Conservation (phyloP, 2,888 invertebrate species). For the Sesamia inferens region DNA sequence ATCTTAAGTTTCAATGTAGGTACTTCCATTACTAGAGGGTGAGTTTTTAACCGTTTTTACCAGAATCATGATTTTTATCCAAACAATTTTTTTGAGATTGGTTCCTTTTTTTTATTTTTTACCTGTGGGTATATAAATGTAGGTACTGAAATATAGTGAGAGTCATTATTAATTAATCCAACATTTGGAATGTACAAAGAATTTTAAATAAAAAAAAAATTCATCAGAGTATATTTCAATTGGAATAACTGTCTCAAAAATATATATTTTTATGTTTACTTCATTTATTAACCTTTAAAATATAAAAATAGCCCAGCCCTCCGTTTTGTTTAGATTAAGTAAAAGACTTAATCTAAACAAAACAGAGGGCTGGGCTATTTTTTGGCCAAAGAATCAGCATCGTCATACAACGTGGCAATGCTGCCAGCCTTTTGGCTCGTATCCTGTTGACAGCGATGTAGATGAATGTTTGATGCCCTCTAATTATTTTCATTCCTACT, state of each 20-base stretch:
- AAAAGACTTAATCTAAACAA: neutral
- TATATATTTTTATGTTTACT: neutral
- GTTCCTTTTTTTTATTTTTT: neutral
- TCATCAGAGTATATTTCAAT: neutral
- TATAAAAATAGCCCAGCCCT: too few species aligned
- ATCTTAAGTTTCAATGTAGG: constrained; percentile 21
- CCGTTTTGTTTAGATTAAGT: too few species aligned
- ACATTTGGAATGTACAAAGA: neutral
- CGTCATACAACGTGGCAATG: too few species aligned
- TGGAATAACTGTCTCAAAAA: neutral
- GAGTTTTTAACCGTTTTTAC: constrained; percentile 19
- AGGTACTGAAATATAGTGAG: neutral
- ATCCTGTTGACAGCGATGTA: too few species aligned
- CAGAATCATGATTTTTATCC: neutral
- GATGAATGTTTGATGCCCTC: too few species aligned
- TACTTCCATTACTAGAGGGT: constrained; percentile 34
- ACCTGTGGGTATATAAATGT: too few species aligned
- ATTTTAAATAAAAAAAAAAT: neutral
- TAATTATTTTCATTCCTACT: too few species aligned
- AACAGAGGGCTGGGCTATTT: neutral
- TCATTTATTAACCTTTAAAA: neutral
- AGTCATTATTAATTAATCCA: neutral
- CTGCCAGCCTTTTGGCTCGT: too few species aligned
- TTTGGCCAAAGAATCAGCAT: too few species aligned
- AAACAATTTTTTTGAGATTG: neutral